Base-by-base conservation (phyloP, 2,113 vertebrate genomes). In the Peromyscus polionotus region DNA sequence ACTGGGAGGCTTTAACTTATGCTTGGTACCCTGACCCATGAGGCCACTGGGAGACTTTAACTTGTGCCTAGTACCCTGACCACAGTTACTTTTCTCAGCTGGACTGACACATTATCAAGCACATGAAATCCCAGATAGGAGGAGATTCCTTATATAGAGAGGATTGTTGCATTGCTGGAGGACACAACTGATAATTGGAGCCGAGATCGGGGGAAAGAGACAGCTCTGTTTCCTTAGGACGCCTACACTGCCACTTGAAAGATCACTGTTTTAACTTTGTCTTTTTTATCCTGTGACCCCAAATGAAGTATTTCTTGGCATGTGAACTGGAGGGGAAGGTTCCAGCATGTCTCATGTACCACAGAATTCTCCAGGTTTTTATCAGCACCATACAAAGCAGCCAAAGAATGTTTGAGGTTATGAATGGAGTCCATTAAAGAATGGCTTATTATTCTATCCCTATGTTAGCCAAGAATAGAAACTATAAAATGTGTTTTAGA, bases 331-430 rank as follows among this genome's bases (percentile, higher is more conserved):
- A 93, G 94, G 85, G 92, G 96, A 97, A 98, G 63, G 95, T 97
- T 98, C 86, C 76, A 93, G 90, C 97, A 97, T 96, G 84, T 98
- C 94, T 92, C 94, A 68, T 81, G 73, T 87, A 9, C 88, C 85
- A 96, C 90, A 51, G 92, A 93, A 91, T 84, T 95, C 42, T 94
- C 77, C 92, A 94, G 92, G 93, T 90, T 98, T 93, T 92, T 98
- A 98, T 96, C 93, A 97, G n/a, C 92, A 97, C 77, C 48, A 75
- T 97, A 97, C 95, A 97, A 26, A 95, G 95, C 86, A 97, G 97
- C 86, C 91, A 97, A 98, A 90, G 97, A 97, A 97, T 98, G 95
- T 96, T 92, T 97, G 91, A 79, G 93, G 92, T 97, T 96, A 94
- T 88, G 95, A 98, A 97, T 96, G 77, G 92, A 96, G n/a, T 65